Percentiles rank a stretch among this genome's conserved stretches.
Conservation (phyloP, 2,888 invertebrate genomes). For the Nowickia ferox region DNA sequence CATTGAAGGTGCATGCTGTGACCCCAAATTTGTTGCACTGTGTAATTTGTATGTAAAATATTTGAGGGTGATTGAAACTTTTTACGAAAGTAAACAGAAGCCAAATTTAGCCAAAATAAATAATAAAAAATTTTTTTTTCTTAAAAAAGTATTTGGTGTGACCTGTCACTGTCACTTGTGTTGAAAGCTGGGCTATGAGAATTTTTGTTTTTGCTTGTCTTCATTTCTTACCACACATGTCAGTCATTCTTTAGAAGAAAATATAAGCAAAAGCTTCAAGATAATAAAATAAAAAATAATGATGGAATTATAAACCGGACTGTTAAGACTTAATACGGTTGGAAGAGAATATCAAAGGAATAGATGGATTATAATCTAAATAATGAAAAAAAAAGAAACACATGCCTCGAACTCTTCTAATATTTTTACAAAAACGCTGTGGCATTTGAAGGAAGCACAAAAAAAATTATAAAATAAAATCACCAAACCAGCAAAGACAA, state of each 20-base stretch:
- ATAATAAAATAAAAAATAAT: constrained; percentile 10
- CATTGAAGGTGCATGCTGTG: too few species aligned
- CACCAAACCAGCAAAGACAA: constrained; percentile 30
- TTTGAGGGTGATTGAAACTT: too few species aligned
- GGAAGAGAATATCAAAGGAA: background rate
- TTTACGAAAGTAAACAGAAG: too few species aligned
- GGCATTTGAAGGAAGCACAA: background rate
- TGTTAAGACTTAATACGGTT: background rate
- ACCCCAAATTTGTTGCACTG: too few species aligned
- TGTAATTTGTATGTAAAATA: too few species aligned
- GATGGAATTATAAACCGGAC: constrained; percentile 7
- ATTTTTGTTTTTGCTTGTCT: background rate
- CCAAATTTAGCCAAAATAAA: background rate
- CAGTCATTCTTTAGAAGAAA: background rate
- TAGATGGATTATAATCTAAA: constrained; percentile 14
- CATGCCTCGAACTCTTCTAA: too few species aligned
- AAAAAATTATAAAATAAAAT: constrained; percentile 11
- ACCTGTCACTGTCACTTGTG: constrained; percentile 23
- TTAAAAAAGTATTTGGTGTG: background rate
- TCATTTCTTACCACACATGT: background rate
- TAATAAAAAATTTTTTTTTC: background rate
- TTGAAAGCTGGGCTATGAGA: background rate
- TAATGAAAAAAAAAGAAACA: background rate
- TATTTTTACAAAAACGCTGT: background rate
- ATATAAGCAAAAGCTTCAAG: background rate